A percentile compares a stretch with the other conserved stretches of the same genome.
These are phyloP conservation scores for Amblyornis subalaris DNA, from an alignment of 2,113 vertebrate species.

Conservation along the genomic window DNA sequence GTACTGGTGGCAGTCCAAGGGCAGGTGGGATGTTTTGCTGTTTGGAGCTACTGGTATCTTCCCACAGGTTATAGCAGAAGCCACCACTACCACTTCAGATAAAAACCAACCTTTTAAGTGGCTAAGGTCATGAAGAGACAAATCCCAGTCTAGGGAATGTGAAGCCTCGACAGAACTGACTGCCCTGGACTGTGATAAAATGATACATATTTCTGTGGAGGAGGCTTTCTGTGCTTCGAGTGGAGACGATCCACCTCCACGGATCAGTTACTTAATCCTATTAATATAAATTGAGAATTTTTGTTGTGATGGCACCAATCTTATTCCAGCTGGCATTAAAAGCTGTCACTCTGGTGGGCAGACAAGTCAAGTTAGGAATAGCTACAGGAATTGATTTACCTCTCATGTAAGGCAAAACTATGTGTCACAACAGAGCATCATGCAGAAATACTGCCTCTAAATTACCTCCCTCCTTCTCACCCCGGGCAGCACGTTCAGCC, in stretches of 20 bases:
- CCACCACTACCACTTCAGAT: not conserved
- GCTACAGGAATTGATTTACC: not conserved
- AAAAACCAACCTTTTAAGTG: not conserved
- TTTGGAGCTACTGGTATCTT: not conserved
- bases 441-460: not conserved
- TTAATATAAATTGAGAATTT: slow-evolving; percentile 11
- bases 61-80: not conserved
- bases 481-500: not conserved
- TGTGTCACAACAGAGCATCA: not conserved
- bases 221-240: not conserved
- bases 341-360: slow-evolving; percentile 17
- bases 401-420: not conserved
- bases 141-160: not conserved
- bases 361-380: not conserved
- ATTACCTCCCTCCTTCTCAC: not conserved
- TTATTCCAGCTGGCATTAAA: slow-evolving; percentile 16
- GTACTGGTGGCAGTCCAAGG: not conserved
- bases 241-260: not conserved
- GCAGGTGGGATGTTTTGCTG: not conserved
- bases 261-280: slow-evolving; percentile 15
- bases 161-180: not conserved
- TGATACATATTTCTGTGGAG: not conserved
- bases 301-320: not conserved
- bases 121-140: not conserved
- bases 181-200: not conserved